A percentile compares a stretch with the other conserved stretches of the same genome.
Conservation (phyloP, 2,888 invertebrate species). For the Thumatha senex region DNA sequence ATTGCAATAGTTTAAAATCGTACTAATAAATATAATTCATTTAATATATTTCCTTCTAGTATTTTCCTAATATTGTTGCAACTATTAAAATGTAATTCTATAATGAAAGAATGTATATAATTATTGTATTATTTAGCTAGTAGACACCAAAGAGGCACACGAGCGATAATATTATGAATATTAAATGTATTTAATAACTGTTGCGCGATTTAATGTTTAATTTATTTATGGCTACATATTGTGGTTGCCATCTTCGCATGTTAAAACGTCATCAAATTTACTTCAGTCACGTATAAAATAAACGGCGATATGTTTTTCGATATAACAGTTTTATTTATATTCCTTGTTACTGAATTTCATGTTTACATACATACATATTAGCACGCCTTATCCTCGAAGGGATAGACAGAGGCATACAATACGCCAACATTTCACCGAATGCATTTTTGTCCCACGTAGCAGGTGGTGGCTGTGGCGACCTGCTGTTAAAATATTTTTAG, state of each 20-base stretch:
- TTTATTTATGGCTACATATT: slow-evolving; percentile 63
- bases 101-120: slow-evolving; percentile 39
- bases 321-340: slow-evolving; percentile 41
- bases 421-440: no score
- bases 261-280: slow-evolving; percentile 62
- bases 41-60: slow-evolving; percentile 12
- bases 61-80: slow-evolving; percentile 34
- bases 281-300: slow-evolving; percentile 59
- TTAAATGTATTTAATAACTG: slow-evolving; percentile 74
- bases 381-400: no score
- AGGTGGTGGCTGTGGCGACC: no score
- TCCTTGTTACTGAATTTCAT: neutral
- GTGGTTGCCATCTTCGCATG: slow-evolving; percentile 40
- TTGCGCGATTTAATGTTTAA: slow-evolving; percentile 77
- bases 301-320: slow-evolving; percentile 65
- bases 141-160: slow-evolving; percentile 81
- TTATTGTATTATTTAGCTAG: slow-evolving; percentile 68
- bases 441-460: no score
- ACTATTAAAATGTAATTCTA: slow-evolving; percentile 45
- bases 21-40: neutral
- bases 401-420: no score
- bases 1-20: neutral
- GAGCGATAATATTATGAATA: slow-evolving; percentile 53
- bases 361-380: neutral
- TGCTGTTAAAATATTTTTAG: no score